phyloP scores from a whole-genome alignment of 2,797 vertebrate species.

The Oryzias dopingdopingensis region DNA sequence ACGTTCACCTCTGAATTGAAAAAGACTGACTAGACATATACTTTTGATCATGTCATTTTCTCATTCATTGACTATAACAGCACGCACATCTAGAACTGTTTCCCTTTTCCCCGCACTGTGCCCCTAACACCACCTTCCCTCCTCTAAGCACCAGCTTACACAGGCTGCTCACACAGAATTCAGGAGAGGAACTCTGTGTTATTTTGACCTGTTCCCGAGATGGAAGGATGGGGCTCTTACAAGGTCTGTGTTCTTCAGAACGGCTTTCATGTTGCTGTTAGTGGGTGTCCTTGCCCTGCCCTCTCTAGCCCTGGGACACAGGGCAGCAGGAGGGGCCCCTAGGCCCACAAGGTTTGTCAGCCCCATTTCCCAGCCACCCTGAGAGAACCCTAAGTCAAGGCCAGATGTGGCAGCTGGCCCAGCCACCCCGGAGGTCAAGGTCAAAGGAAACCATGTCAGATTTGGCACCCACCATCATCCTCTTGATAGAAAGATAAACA shows the following conservation, averaged over 20 bases:
- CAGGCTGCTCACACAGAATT: conserved; percentile 40
- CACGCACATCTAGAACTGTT: conserved; percentile 23
- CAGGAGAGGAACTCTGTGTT: conserved; percentile 48
- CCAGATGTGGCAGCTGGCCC: conserved; percentile 80
- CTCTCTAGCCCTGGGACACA: conserved; percentile 52
- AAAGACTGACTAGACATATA: neutral
- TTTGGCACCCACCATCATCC: conserved; percentile 76
- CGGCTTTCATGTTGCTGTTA: conserved; percentile 69
- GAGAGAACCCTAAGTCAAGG: conserved; percentile 66
- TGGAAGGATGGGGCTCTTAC: conserved; percentile 57
- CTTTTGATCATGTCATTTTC: no score
- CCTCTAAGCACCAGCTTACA: conserved; percentile 44
- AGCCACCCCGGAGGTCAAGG: conserved; percentile 77
- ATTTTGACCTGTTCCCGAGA: conserved; percentile 58
- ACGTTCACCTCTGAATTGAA: no score
- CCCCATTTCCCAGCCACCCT: conserved; percentile 71
- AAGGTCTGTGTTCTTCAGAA: conserved; percentile 60
- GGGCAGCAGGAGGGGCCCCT: conserved; percentile 51
- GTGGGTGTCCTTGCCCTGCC: conserved; percentile 58
- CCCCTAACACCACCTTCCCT: conserved; percentile 46
- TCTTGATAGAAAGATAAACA: conserved; percentile 63
- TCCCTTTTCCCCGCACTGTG: conserved; percentile 23
- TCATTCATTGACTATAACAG: no score
- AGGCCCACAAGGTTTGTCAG: conserved; percentile 64
- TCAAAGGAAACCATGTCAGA: conserved; percentile 78